These are phyloP conservation scores for Psittacula echo DNA, from an alignment of 2,797 vertebrate genomes.

Conservation along the genomic window DNA sequence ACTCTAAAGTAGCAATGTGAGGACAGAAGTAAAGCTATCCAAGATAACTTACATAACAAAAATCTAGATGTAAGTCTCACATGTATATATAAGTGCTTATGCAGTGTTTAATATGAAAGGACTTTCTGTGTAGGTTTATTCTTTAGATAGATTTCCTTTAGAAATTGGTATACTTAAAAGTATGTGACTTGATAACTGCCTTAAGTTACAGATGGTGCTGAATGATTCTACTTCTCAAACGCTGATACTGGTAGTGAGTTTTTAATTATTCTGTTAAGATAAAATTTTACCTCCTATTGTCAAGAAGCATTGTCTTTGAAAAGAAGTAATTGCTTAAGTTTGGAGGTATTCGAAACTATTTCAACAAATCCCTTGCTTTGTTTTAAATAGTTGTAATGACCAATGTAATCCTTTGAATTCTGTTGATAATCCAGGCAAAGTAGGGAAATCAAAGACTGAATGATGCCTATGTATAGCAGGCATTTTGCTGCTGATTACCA, in stretches of 20 bases:
- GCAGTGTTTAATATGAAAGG: neutral
- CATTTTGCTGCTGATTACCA: slow-evolving; percentile 68
- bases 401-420: slow-evolving; percentile 57
- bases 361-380: slow-evolving; percentile 28
- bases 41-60: neutral
- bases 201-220: neutral
- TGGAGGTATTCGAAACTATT: neutral
- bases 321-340: neutral
- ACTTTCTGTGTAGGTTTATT: neutral
- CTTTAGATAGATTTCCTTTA: neutral
- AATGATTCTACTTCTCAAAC: neutral
- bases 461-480: slow-evolving; percentile 27
- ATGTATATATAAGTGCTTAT: neutral
- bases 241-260: slow-evolving; percentile 10
- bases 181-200: neutral
- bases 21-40: neutral
- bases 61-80: neutral
- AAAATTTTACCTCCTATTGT: neutral
- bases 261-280: neutral
- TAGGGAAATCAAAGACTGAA: slow-evolving; percentile 58
- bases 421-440: slow-evolving; percentile 71
- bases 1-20: too few species aligned
- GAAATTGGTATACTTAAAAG: neutral
- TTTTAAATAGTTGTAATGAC: slow-evolving; percentile 47
- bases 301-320: neutral